Evolutionary conservation across 1,140 invertebrate species (phyloP), one percentile per base, ranked within the genome.

Genomic region (Sitodiplosis mosellana): DNA sequence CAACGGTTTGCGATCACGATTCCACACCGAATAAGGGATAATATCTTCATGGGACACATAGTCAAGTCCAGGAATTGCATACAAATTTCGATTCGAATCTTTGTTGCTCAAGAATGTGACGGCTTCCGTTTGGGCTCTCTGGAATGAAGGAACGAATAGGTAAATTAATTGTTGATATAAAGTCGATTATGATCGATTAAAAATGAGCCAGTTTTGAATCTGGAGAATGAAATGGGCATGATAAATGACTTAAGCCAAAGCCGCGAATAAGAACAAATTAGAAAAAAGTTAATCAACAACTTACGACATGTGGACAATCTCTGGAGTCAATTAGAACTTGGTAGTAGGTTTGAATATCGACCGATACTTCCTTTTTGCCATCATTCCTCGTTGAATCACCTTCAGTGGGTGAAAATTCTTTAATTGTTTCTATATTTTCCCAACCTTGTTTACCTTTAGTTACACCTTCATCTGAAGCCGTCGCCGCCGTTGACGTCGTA

Each of bases 91-190:
- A 59, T 85, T 92, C 15, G 87, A 91, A 63, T 95, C 90, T 65
- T 94, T 90, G 63, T 90, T 93, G 4, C 90, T 90, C 19, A 96
- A 67, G 69, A 97, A 96, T n/a, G 93, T 96, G 1, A 97, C 92
- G 27, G 91, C 87, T 71, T 96, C 91, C 37, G 90, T 92, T 71
- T 95, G 91, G 6, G 90, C 88, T 59, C 90, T 75, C 87, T 93
- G 56, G 18, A 68, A 59, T 57, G 33, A 20, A 48, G 38, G 38
- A 14, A 40, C 42, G 22, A 48, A 2, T 46, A 17, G 45, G 6
- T 10, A 7, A 47, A n/a, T n/a, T n/a, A n/a, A n/a, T n/a, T n/a
- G n/a, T n/a, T n/a, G n/a, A n/a, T n/a, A n/a, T n/a, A n/a, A n/a
- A n/a, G n/a, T n/a, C n/a, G n/a, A n/a, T n/a, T n/a, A n/a, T n/a